A percentile compares a stretch with the other conserved stretches of the same genome.
Conservation (phyloP, 2,888 invertebrate genomes). For the Tinea semifulvella region DNA sequence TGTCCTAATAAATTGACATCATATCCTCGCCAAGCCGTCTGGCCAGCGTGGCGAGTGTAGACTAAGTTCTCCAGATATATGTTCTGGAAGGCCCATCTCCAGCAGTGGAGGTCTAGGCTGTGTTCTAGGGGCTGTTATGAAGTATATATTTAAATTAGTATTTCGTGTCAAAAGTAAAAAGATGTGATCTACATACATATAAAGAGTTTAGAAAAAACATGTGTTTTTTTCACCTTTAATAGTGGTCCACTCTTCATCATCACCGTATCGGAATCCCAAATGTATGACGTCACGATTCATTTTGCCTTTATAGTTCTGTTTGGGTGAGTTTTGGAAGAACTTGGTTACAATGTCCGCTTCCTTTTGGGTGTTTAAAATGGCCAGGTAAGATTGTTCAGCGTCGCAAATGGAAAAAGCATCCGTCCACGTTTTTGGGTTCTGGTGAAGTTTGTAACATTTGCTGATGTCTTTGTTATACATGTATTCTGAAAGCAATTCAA, state of each 20-base stretch:
- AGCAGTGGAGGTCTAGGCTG: too few relatives aligned
- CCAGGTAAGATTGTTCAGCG: constrained; percentile 39
- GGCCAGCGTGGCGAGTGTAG: too few relatives aligned
- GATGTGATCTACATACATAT: too few relatives aligned
- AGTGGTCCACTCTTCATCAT: constrained; percentile 30
- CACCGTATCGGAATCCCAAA: constrained; percentile 23
- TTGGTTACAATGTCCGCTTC: constrained; percentile 33
- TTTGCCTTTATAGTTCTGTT: constrained; percentile 27
- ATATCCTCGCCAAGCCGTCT: too few relatives aligned
- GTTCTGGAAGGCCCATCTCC: too few relatives aligned
- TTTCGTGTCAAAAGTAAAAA: not conserved
- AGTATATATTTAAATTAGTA: not conserved
- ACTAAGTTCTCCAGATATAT: too few relatives aligned
- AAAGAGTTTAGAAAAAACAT: too few relatives aligned
- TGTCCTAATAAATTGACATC: too few relatives aligned
- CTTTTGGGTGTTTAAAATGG: constrained; percentile 34
- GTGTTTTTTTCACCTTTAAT: too few relatives aligned
- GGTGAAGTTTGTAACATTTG: constrained; percentile 45
- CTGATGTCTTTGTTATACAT: constrained; percentile 27
- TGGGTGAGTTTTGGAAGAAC: constrained; percentile 28
- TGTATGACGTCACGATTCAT: constrained; percentile 21
- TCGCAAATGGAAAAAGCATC: constrained; percentile 37
- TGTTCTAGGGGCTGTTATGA: too few relatives aligned
- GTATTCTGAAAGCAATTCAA: constrained; percentile 30
- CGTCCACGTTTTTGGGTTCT: constrained; percentile 36